Evolutionary conservation across 2,113 vertebrate genomes (phyloP), one percentile per base, ranked within the genome.

Genomic region (Stigmatopora nigra): DNA sequence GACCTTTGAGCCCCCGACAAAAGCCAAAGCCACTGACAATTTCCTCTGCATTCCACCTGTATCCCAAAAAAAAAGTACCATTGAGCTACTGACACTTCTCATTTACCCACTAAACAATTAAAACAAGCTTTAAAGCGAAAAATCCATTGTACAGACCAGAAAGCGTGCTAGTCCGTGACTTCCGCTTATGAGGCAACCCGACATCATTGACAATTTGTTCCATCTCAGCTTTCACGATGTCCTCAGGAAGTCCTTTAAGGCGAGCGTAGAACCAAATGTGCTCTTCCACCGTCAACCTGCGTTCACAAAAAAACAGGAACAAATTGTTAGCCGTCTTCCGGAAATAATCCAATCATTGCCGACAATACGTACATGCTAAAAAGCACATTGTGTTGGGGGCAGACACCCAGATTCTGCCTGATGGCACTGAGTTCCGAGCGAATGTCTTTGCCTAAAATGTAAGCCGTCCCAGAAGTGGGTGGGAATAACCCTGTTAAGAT

Each of bases 201-300:
- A 98, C 92, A 64, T 99, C 97, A 41, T 86, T 75, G 31, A 93
- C 90, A 71, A 99, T 99, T 78, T 98, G 96, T 56, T 95, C 91
- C 93, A 98, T 92, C 81, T 98, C 96, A 0, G 91, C 85, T 77
- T 94, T 94, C 79, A 99, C 96, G 4, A 91, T 88, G 64, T 96
- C 93, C 73, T 93, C 91, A 0, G 95, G 75, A 38, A 98, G 90
- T 5, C 97, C 97, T 80, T 99, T 99, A 56, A 99, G 91, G 2
- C 96, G 88, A 57, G 92, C 96, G 0, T 98, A 99, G 88, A 99
- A 99, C 97, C 97, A 98, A 80, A 99, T 96, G 82, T 99, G 97
- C 17, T 99, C 97, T 79, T 98, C 97, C 1, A 99, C 96, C 1
- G 97, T 99, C 79, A 99, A 85, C 92, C 97, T 99, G 80, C 19